Evolutionary conservation across 1,140 invertebrate species (phyloP).

Genomic region (Dreissena polymorpha): DNA sequence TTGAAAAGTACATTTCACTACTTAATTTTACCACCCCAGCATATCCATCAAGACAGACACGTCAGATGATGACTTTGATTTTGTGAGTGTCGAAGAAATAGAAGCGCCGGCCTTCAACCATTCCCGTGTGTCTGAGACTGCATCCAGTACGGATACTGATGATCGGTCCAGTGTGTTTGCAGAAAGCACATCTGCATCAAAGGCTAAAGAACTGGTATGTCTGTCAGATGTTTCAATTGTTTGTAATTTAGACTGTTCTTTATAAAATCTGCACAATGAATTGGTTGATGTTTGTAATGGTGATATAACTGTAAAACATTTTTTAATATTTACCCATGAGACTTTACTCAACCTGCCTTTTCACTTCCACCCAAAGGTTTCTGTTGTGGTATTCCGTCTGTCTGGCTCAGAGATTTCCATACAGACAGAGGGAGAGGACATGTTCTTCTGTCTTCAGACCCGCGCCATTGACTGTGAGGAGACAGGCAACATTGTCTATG

Average conservation of each 20-base stretch:
- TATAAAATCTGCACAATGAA: too few species aligned
- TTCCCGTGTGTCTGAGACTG: slow-evolving; percentile 61
- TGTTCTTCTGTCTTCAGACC: slow-evolving; percentile 88
- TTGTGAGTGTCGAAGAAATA: slow-evolving; percentile 76
- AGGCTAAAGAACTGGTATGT: slow-evolving; percentile 69
- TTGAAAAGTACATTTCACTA: neutral
- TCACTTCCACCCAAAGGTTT: slow-evolving; percentile 83
- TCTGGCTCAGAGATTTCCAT: slow-evolving; percentile 91
- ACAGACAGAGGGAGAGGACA: slow-evolving; percentile 88
- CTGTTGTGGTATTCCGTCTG: slow-evolving; percentile 89
- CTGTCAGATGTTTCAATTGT: neutral
- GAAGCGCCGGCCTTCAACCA: slow-evolving; percentile 74
- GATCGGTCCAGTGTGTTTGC: slow-evolving; percentile 84
- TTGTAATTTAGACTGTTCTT: neutral
- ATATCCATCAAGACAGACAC: slow-evolving; percentile 80
- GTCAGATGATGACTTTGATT: slow-evolving; percentile 80
- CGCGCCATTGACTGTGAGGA: slow-evolving; percentile 89
- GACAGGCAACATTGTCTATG: slow-evolving; percentile 93
- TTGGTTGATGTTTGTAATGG: too few species aligned
- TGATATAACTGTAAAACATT: too few species aligned
- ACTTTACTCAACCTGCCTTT: too few species aligned
- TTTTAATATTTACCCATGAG: too few species aligned
- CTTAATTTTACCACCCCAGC: slow-evolving; percentile 14
- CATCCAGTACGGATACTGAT: slow-evolving; percentile 87
- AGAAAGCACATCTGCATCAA: slow-evolving; percentile 68